These are phyloP conservation scores for Cricetomys ansorgei DNA, from an alignment of 2,113 vertebrate species.

Conservation along the genomic window DNA sequence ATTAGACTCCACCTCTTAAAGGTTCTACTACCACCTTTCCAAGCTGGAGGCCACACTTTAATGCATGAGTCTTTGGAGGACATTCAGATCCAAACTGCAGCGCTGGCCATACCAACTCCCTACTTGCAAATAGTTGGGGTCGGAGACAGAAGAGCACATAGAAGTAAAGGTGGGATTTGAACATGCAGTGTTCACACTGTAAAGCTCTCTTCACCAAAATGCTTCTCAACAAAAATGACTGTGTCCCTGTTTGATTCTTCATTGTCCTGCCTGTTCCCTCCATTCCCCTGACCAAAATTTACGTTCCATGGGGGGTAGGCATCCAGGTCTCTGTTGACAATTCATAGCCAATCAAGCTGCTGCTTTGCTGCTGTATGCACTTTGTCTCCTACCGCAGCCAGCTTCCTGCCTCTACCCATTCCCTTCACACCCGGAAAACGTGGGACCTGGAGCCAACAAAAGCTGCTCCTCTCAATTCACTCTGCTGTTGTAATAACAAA, in stretches of 20 bases:
- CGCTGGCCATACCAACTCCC: too few species aligned
- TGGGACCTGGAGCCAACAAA: constrained; percentile 74
- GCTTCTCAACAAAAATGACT: neutral
- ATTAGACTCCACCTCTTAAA: neutral
- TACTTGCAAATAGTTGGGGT: neutral
- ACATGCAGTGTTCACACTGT: neutral
- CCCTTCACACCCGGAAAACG: constrained; percentile 79
- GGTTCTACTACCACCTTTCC: neutral
- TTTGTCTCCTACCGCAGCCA: neutral
- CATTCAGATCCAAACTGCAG: neutral
- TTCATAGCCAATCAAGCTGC: neutral
- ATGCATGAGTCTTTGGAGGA: neutral
- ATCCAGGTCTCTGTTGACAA: neutral
- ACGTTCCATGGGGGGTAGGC: neutral
- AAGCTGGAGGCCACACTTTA: neutral
- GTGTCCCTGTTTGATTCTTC: neutral
- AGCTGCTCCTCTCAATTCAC: constrained; percentile 44
- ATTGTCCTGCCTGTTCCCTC: neutral
- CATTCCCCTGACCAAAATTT: neutral
- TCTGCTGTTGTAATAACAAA: constrained; percentile 66
- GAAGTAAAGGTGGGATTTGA: neutral
- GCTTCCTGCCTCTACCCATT: constrained; percentile 16
- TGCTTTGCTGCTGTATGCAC: accelerated
- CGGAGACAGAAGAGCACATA: neutral
- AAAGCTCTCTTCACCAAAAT: neutral